Percentiles rank a stretch among this genome's conserved stretches.
phyloP scores from a whole-genome alignment of 2,113 vertebrate genomes.

The Muscicapa adusta region DNA sequence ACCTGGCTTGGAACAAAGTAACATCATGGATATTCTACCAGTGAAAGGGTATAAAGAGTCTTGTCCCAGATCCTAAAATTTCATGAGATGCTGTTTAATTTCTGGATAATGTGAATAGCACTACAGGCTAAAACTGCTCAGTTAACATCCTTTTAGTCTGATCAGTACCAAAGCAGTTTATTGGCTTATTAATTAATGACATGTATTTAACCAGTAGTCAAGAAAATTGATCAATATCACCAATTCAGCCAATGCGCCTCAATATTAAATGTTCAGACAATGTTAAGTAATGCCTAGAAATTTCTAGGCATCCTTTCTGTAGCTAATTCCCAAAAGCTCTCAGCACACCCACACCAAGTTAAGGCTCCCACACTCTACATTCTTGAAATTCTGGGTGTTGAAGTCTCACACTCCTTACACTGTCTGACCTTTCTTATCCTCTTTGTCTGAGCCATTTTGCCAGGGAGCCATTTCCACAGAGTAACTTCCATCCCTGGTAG shows the following conservation, averaged over 20 bases:
- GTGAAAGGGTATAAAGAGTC: neutral
- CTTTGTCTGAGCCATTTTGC: neutral
- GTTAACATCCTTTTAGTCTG: neutral
- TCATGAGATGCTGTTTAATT: neutral
- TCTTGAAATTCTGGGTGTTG: neutral
- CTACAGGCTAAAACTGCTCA: neutral
- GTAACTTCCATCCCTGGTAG: neutral
- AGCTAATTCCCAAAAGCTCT: neutral
- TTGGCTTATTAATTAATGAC: neutral
- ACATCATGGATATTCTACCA: neutral
- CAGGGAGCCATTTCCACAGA: neutral
- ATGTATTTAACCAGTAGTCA: neutral
- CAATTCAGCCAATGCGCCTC: neutral
- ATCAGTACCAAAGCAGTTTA: neutral
- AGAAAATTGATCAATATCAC: neutral
- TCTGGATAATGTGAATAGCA: neutral
- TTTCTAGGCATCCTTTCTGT: neutral
- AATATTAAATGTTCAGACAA: neutral
- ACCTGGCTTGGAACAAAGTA: neutral
- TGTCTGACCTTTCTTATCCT: neutral
- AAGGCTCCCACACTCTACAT: fast-evolving
- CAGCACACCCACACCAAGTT: neutral
- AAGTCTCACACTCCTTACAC: neutral
- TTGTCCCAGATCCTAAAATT: neutral
- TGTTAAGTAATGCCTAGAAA: neutral